These are phyloP conservation scores for Polypterus bichir DNA, from an alignment of 2,113 vertebrate genomes.

Conservation along the genomic window DNA sequence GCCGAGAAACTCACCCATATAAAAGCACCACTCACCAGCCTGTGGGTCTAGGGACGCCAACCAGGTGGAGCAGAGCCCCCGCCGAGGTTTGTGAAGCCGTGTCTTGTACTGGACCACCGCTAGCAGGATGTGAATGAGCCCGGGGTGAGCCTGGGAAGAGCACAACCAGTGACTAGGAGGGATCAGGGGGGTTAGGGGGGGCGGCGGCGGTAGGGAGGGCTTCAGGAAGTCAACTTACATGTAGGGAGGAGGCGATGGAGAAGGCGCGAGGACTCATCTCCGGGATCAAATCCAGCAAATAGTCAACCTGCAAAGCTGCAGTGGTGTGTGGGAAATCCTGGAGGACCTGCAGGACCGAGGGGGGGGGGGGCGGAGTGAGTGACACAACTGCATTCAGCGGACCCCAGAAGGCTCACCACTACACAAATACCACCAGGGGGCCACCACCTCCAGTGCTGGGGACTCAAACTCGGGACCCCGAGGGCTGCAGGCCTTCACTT, in stretches of 20 bases:
- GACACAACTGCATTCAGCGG: too few relatives aligned
- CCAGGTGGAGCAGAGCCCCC: slow-evolving; percentile 84
- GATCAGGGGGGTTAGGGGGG: background rate
- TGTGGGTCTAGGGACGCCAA: slow-evolving; percentile 68
- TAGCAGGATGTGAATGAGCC: slow-evolving; percentile 71
- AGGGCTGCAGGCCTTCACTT: too few relatives aligned
- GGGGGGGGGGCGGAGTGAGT: too few relatives aligned
- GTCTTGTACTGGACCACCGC: slow-evolving; percentile 82
- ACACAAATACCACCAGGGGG: too few relatives aligned
- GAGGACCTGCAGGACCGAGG: slow-evolving; percentile 50
- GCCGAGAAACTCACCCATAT: background rate
- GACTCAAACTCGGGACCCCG: too few relatives aligned
- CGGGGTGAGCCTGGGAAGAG: slow-evolving; percentile 51
- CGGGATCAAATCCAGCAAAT: slow-evolving; percentile 80
- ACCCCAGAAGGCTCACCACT: too few relatives aligned
- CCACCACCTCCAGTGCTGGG: too few relatives aligned
- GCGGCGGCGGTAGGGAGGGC: accelerated
- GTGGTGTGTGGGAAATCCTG: slow-evolving; percentile 77
- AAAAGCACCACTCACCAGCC: slow-evolving; percentile 40
- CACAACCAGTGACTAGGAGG: background rate
- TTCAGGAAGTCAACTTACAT: slow-evolving; percentile 42
- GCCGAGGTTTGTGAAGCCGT: slow-evolving; percentile 56
- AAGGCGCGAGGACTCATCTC: slow-evolving; percentile 78
- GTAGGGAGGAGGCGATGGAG: slow-evolving; percentile 77
- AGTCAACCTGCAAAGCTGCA: slow-evolving; percentile 47